Evolutionary conservation across 2,888 invertebrate genomes (phyloP), one percentile per base, ranked within the genome.

Genomic region (Morpho helenor): DNA sequence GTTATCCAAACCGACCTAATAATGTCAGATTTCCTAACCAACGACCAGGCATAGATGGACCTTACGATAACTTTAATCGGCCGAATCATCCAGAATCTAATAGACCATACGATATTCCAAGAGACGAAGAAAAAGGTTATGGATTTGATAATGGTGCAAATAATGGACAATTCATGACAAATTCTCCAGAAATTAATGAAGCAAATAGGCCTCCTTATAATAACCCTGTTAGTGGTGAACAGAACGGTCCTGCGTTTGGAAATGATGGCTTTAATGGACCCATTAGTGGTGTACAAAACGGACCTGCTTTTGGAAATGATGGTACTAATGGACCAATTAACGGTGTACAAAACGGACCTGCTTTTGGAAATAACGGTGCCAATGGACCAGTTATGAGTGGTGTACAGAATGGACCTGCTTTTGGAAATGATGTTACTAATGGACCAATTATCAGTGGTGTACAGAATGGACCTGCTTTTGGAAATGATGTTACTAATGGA

Each of bases 11-110:
- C 55, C 59, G 7, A 22, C 59, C 49, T 46, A 64, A 66, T 40
- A 66, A 66, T 44, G 68, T 69, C 5, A 54, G 63, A 40, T 69
- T 71, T 57, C 68, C 67, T 22, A 61, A 65, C 8, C 61, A 63
- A 10, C 62, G 54, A 8, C 51, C 42, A 55, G 22, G 9, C 10
- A 22, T 9, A 56, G 57, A 68, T 8, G 60, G 56, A n/a, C 65
- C 64, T 8, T 60, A 64, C 48, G 52, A 65, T 8, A 58, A 63
- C n/a, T 57, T 59, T 0, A 61, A 59, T 59, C 61, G 52, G 40
- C 52, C 53, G 31, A 48, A 53, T 47, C 52, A 56, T 40, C 56
- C 52, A 8, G 40, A 41, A 10, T 31, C 9, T 6, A 49, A 40
- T n/a, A 52, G 43, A 41, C 59, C 54, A 48, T 41, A 8, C 6